Base-by-base conservation (phyloP, 2,888 invertebrate species). In the Altica lythri region DNA sequence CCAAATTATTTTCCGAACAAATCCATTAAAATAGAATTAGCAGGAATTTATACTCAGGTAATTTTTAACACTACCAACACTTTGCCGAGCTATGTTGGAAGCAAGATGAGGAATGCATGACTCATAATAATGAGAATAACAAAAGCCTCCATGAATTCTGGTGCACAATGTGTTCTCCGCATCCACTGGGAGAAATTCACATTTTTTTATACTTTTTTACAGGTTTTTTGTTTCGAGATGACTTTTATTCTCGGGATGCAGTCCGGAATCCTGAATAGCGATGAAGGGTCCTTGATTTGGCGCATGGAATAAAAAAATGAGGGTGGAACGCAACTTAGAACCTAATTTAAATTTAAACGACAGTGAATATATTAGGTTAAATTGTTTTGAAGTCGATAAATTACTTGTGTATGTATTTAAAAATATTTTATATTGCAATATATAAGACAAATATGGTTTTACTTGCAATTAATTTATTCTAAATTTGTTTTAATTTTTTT, bases 61-160 rank as follows among this genome's bases (percentile, higher is more conserved):
- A 54, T 48, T 54, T 54, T 48, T 48, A 54, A 54, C 35, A 30
- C 43, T 12, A 37, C 43, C 48, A 43, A 43, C 34, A 43, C 43
- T 44, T 35, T 18, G 22, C 42, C 25, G 42, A 37, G 38, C 43
- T 17, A 29, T 2, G 30, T 17, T 4, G 8, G 40, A 16, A 18
- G 46, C 17, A 42, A 47, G 48, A 18, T 19, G 25, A 40, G 14
- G 40, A 40, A 40, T 54, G 53, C 48, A 47, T 56, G 56, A 53
- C 57, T 58, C 61, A 62, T 61, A 61, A 64, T 64, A 61, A 61
- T 55, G 57, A 43, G 53, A 53, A 48, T 59, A 64, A 65, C 65
- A 65, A 64, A 64, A 57, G 55, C 51, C 51, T 50, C 57, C 25
- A 65, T 65, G 63, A 64, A 65, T 38, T 64, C 65, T 64, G 56